Percentiles rank a stretch among this genome's conserved stretches.
These are phyloP conservation scores for Leptopilina syphax DNA, from an alignment of 2,888 invertebrate genomes.

Conservation along the genomic window DNA sequence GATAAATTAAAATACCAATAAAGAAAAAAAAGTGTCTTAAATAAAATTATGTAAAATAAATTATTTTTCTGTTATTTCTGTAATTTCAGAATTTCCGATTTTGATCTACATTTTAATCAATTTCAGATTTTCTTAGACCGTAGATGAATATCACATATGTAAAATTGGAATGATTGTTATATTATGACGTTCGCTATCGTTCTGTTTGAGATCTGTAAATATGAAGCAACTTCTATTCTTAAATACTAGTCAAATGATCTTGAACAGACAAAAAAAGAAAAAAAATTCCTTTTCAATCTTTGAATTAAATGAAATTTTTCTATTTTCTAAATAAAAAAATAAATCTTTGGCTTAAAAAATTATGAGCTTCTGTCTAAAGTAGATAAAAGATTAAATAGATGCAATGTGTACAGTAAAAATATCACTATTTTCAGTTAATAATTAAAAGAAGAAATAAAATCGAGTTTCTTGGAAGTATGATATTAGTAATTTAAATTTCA, in stretches of 20 bases:
- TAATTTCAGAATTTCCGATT: not conserved
- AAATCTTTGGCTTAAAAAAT: slow-evolving; percentile 38
- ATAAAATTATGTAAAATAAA: not conserved
- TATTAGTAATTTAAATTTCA: not conserved
- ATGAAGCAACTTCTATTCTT: slow-evolving; percentile 6
- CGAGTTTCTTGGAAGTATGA: not conserved
- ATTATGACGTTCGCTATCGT: slow-evolving; percentile 18
- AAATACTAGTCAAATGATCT: slow-evolving; percentile 48
- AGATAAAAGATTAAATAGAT: not conserved
- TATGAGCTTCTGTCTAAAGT: slow-evolving; percentile 19
- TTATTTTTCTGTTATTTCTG: not conserved
- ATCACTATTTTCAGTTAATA: not conserved
- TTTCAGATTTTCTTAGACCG: slow-evolving; percentile 16
- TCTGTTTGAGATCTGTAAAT: slow-evolving; percentile 15
- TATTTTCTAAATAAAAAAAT: slow-evolving; percentile 34
- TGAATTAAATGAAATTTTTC: not conserved
- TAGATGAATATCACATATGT: slow-evolving; percentile 14
- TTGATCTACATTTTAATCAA: not conserved
- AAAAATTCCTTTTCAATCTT: not conserved
- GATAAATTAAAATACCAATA: no score
- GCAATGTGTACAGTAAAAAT: not conserved
- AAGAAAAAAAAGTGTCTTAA: no score
- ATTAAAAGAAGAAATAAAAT: slow-evolving; percentile 1
- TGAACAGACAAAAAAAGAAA: slow-evolving; percentile 29
- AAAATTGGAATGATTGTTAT: slow-evolving; percentile 21